Evolutionary conservation across 2,888 invertebrate species (phyloP), one percentile per base, ranked within the genome.

Genomic region (Zootermopsis nevadensis): DNA sequence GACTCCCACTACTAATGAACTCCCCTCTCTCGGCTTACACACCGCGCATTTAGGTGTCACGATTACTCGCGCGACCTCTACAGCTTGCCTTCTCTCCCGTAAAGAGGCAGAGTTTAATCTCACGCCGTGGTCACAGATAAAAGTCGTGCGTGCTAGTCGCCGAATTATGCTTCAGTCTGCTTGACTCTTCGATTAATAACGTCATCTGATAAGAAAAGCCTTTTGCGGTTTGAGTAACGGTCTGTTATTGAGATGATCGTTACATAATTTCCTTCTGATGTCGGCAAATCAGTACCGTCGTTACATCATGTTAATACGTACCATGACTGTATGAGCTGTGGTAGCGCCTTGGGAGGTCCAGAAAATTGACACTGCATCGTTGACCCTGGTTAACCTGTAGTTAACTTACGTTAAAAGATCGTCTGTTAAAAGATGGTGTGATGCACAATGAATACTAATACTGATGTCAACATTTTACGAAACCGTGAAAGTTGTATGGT

Each of bases 301-400:
- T 69, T 69, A 69, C 33, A 6, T 69, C n/a, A 60, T 33, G 33
- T 27, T 31, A 69, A 69, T 24, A 27, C 60, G 60, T 27, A 33
- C 69, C 33, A 33, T 33, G 69, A 69, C 33, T 69, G 69, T 69
- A 33, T 22, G 69, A 69, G 33, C 69, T 69, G 19, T 2, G 31
- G 53, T 53, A 24, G 22, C 77, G 31, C 24, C 30, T 30, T 77
- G 77, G 77, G 77, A 31, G 77, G 77, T 55, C 55, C 55, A 55
- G 6, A 48, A 77, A 55, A 19, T 53, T 53, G 31, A 77, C 77
- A 31, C 77, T 53, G 77, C 31, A 53, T 55, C 55, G 24, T 77
- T 77, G 77, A 77, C 77, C 77, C 77, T 77, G 55, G 30, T 77
- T 77, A 77, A n/a, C 77, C 77, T 55, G 33, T 24, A 55, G 53